Evolutionary conservation across 92 coral and sea anemone genomes (phyloP).

Genomic region (Epizoanthus stellaris): DNA sequence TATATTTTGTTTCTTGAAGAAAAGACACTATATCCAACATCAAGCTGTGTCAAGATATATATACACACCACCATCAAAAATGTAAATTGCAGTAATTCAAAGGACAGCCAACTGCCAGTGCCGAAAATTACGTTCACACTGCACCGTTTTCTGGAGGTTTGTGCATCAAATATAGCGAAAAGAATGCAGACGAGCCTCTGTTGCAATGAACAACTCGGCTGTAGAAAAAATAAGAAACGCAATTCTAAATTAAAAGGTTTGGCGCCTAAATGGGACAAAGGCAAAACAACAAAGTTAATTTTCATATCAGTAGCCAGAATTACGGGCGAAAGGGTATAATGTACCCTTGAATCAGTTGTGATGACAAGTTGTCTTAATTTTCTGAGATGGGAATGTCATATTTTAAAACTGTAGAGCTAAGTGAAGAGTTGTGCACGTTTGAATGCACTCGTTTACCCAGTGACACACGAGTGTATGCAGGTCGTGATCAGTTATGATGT

Average conservation of each 20-base stretch:
- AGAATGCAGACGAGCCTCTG: no score
- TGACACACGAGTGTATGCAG: slow-evolving; percentile 17
- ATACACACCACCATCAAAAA: slow-evolving; percentile 22
- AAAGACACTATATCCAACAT: slow-evolving; percentile 20
- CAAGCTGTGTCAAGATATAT: slow-evolving; percentile 6
- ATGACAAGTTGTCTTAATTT: slow-evolving; percentile 14
- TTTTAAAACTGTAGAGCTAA: background rate
- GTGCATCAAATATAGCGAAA: no score
- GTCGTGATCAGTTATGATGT: background rate
- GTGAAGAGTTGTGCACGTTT: background rate
- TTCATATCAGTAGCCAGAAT: background rate
- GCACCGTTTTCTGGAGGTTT: no score
- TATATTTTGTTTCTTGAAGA: background rate
- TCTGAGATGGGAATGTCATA: background rate
- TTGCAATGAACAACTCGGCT: no score
- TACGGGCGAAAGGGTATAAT: background rate
- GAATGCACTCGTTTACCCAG: background rate
- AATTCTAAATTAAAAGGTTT: background rate
- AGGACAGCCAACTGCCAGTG: background rate
- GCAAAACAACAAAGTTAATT: no score
- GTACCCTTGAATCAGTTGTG: background rate
- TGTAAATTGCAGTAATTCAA: slow-evolving; percentile 36
- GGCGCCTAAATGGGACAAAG: slow-evolving; percentile 17
- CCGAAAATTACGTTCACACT: background rate
- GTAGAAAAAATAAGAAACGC: no score